Conservation (phyloP, 2,797 vertebrate genomes). For the Megaceryle alcyon region DNA sequence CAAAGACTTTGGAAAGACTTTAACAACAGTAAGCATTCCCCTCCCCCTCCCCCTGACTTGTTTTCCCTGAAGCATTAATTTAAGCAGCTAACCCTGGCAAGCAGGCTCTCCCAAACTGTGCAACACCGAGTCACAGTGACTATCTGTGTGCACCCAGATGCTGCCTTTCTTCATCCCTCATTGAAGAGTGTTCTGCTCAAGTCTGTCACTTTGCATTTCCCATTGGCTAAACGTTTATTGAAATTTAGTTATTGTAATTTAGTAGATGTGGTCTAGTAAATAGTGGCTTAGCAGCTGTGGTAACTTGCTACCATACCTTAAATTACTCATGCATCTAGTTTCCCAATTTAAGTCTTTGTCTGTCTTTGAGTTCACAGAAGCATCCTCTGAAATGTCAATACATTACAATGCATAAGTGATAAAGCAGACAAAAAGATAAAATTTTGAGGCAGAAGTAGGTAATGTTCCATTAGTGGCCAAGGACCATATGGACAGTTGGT, state of each 20-base stretch:
- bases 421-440: background rate
- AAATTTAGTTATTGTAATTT: background rate
- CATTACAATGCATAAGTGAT: background rate
- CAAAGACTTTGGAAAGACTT: too few species aligned
- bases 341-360: background rate
- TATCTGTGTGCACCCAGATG: accelerated
- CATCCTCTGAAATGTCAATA: background rate
- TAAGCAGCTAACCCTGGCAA: background rate
- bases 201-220: background rate
- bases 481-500: background rate
- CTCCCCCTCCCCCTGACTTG: background rate
- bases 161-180: background rate
- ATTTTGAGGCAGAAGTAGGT: background rate
- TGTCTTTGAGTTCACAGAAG: background rate
- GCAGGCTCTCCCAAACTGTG: background rate
- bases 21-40: too few species aligned
- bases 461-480: background rate
- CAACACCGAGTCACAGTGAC: background rate
- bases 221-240: background rate
- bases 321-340: background rate
- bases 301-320: too few species aligned
- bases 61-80: background rate
- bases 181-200: background rate
- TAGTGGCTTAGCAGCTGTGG: background rate
- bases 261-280: background rate